phyloP scores from a whole-genome alignment of 2,113 vertebrate species.

The Mustelus asterias region DNA sequence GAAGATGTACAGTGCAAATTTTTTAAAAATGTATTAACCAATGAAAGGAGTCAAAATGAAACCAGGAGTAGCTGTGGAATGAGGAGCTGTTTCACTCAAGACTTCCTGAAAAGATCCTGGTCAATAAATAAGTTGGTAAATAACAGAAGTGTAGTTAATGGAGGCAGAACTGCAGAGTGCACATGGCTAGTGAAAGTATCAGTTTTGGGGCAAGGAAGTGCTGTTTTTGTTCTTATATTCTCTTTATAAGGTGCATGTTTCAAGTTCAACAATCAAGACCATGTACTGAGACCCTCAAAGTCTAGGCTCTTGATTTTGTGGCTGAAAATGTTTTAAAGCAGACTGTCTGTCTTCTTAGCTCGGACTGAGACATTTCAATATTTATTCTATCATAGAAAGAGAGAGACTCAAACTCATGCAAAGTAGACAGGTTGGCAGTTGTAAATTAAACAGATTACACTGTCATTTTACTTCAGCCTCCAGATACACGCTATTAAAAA shows the following conservation, averaged over 20 bases:
- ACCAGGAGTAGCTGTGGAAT: neutral
- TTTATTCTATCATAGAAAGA: neutral
- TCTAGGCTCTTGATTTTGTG: neutral
- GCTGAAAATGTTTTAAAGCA: neutral
- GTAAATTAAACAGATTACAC: neutral
- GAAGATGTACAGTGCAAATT: neutral
- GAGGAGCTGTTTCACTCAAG: neutral
- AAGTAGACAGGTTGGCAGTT: neutral
- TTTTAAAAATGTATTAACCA: neutral
- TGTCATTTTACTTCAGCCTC: neutral
- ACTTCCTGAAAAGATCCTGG: neutral
- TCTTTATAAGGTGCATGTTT: neutral
- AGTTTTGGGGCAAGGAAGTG: neutral
- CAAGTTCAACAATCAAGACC: neutral
- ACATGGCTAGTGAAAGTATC: neutral
- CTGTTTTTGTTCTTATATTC: neutral
- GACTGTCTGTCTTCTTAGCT: neutral
- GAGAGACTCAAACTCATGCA: neutral
- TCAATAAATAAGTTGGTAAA: neutral
- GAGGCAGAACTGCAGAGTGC: neutral
- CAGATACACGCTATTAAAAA: neutral
- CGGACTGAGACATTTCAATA: neutral
- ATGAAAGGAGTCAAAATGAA: neutral
- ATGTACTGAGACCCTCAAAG: neutral
- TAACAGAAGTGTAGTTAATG: no score